Evolutionary conservation across 2,797 vertebrate genomes (phyloP).

Genomic region (Hozukius guyotensis): DNA sequence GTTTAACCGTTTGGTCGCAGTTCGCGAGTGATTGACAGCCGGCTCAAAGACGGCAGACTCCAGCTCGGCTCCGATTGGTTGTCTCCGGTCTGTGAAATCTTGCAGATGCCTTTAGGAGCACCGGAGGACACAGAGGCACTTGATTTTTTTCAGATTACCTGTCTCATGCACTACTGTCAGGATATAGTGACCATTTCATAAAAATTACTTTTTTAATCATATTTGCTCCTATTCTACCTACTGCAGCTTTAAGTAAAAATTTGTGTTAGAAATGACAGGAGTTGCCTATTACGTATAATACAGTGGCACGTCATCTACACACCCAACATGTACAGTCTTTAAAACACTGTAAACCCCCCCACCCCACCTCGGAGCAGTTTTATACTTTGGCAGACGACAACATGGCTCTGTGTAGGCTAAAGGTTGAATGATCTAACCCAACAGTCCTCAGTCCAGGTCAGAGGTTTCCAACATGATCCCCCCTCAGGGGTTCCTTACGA

Average conservation of each 20-base stretch:
- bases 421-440: not conserved
- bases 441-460: slow-evolving; percentile 7
- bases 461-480: not conserved
- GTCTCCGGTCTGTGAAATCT: too few relatives aligned
- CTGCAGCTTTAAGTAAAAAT: not conserved
- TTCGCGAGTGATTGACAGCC: not conserved
- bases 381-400: not conserved
- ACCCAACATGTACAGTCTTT: not conserved
- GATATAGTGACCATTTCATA: not conserved
- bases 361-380: not conserved
- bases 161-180: not conserved
- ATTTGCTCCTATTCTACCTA: not conserved
- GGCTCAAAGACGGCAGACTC: not conserved
- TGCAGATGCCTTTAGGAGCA: not conserved
- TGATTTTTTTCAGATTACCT: not conserved
- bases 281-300: not conserved
- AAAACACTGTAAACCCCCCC: not conserved
- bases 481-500: not conserved
- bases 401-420: not conserved
- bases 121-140: not conserved
- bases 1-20: too few relatives aligned
- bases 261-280: not conserved
- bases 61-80: not conserved
- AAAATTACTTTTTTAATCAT: not conserved
- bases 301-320: not conserved